Evolutionary conservation across 53 echinoderm and acorn worm genomes (phyloP), one percentile per base, ranked within the genome.

Genomic region (Crossaster papposus): DNA sequence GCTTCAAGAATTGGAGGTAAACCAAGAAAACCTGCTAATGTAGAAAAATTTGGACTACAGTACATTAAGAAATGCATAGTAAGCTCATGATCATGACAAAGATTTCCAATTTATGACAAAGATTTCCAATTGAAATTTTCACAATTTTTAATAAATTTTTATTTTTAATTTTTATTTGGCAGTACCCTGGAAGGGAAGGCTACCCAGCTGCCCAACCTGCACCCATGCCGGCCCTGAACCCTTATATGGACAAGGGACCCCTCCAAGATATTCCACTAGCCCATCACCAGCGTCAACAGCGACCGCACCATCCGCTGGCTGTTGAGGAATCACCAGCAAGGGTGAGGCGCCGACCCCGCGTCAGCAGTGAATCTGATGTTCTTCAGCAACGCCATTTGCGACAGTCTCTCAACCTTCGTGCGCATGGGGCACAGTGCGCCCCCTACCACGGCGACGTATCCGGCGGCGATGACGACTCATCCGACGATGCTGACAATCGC

Each of bases 361-460:
- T 11, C 23, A 86, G 75, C 86, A 86, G 86, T 33, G 86, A 86
- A 11, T 36, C 86, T 23, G 86, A 74, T 35, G 15, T 74, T 18
- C 20, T 65, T 3, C 77, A 90, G 75, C 58, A 76, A 14, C 72
- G 72, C 22, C 81, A 31, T 18, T 58, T 75, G 76, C 90, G 37
- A 20, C 44, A 70, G 36, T 18, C 89, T 63, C 14, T 58, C 22
- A 17, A 81, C 26, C 34, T 78, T 20, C 52, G 71, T 32, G 0
- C 36, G 20, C 51, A 35, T 4, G 9, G 65, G 22, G 15, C 14
- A 2, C 30, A n/a, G 37, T 54, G 63, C 29, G 64, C 36, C 4
- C 29, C 70, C 18, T 80, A 89, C 30, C 81, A 89, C 9, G 89
- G 81, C 12, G 89, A 78, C n/a, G 89, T 71, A 11, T 79, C 79